Conservation (phyloP, 2,113 vertebrate genomes). For the Herpetotheres cachinnans region DNA sequence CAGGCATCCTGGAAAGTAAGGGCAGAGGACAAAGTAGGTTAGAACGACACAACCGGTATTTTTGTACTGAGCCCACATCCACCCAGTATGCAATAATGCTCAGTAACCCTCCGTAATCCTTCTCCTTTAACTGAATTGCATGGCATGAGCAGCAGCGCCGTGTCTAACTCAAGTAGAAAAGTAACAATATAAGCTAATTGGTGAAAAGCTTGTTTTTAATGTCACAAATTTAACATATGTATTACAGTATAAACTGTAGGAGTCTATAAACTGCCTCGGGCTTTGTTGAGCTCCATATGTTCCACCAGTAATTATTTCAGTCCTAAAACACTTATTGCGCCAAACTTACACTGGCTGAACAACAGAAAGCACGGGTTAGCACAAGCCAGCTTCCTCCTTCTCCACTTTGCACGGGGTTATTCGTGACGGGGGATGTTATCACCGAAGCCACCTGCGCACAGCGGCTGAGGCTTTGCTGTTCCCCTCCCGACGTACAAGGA, state of each 20-base stretch:
- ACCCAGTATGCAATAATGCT: neutral
- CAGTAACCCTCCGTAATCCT: neutral
- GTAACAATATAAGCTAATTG: neutral
- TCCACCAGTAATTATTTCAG: constrained; percentile 4
- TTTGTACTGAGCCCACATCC: neutral
- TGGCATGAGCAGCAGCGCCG: neutral
- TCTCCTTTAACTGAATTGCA: neutral
- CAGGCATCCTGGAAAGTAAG: neutral
- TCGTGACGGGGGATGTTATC: fast-evolving
- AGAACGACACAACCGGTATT: neutral
- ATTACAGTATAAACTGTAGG: neutral
- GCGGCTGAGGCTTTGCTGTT: neutral
- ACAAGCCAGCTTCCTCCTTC: neutral
- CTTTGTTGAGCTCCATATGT: constrained; percentile 11
- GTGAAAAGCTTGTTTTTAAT: neutral
- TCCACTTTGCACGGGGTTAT: neutral
- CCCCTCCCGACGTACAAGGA: neutral
- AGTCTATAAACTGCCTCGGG: neutral
- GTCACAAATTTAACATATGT: neutral
- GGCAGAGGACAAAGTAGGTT: neutral
- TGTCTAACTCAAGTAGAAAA: neutral
- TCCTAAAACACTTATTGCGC: neutral
- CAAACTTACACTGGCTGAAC: neutral
- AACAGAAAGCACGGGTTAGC: neutral
- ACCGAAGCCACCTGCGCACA: neutral